Conservation (phyloP, 2,888 invertebrate species). For the Cephus rjabovi region DNA sequence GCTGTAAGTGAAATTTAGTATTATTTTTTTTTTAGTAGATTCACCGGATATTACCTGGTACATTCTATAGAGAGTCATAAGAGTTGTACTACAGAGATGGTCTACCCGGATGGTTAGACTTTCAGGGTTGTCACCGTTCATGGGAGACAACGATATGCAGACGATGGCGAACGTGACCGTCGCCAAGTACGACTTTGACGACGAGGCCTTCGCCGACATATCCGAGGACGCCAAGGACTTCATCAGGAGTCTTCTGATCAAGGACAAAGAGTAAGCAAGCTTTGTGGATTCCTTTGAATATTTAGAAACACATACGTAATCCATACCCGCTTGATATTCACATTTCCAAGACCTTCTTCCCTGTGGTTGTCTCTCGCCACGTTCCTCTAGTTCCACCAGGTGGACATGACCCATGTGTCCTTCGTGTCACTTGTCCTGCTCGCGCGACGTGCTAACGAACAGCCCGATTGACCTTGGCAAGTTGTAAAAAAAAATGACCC, state of each 20-base stretch:
- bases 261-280: conserved; percentile 87
- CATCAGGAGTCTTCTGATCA: conserved; percentile 89
- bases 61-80: background rate
- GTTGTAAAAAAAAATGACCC: background rate
- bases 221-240: conserved; percentile 97
- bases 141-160: conserved; percentile 97
- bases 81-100: background rate
- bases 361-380: background rate
- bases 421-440: background rate
- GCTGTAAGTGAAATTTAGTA: conserved; percentile 80
- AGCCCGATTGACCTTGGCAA: conserved; percentile 1
- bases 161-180: conserved; percentile 99
- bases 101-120: conserved; percentile 70
- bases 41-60: background rate
- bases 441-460: conserved; percentile 4
- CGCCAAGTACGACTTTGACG: conserved; percentile 97
- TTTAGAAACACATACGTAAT: background rate
- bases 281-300: background rate
- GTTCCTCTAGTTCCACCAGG: background rate
- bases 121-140: conserved; percentile 97
- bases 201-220: conserved; percentile 95
- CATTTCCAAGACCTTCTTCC: background rate
- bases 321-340: background rate
- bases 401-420: background rate
- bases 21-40: background rate